Evolutionary conservation across 1,140 invertebrate species (phyloP).

Genomic region (Papilio machaon): DNA sequence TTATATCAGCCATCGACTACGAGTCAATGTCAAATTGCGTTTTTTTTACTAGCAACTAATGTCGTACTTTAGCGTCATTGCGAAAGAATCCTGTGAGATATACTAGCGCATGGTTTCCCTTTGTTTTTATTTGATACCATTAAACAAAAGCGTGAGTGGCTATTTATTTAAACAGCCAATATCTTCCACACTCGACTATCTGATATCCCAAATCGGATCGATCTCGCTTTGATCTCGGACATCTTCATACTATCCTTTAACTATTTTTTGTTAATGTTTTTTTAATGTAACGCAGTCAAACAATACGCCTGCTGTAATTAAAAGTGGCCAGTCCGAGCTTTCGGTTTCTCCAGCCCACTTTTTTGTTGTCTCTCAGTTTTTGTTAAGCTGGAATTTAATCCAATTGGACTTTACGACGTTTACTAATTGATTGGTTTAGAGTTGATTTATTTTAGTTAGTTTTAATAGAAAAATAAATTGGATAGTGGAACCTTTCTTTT

Average conservation of each 20-base stretch:
- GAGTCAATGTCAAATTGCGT: no score
- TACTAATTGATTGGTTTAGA: slow-evolving; percentile 62
- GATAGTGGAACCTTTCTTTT: slow-evolving; percentile 18
- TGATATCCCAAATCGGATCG: slow-evolving; percentile 49
- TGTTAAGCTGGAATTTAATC: slow-evolving; percentile 50
- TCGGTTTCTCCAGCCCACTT: slow-evolving; percentile 48
- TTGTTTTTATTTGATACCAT: slow-evolving; percentile 2
- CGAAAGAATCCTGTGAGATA: not conserved
- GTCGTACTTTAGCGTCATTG: no score
- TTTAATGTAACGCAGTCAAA: slow-evolving; percentile 45
- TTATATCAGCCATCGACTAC: no score
- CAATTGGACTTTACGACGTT: slow-evolving; percentile 51
- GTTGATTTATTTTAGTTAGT: slow-evolving; percentile 46
- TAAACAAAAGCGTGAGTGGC: slow-evolving; percentile 14
- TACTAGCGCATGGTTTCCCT: not conserved
- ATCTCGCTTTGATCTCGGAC: slow-evolving; percentile 47
- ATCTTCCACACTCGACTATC: slow-evolving; percentile 38
- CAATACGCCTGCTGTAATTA: slow-evolving; percentile 70
- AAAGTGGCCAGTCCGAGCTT: slow-evolving; percentile 58
- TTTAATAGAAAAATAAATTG: slow-evolving; percentile 44
- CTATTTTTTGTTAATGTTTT: slow-evolving; percentile 49
- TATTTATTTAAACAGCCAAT: slow-evolving; percentile 7
- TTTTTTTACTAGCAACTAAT: no score
- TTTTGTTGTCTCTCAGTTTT: slow-evolving; percentile 51
- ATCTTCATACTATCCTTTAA: slow-evolving; percentile 55